Evolutionary conservation across 2,888 invertebrate genomes (phyloP).

Genomic region (Cryptocheilus praepositus): DNA sequence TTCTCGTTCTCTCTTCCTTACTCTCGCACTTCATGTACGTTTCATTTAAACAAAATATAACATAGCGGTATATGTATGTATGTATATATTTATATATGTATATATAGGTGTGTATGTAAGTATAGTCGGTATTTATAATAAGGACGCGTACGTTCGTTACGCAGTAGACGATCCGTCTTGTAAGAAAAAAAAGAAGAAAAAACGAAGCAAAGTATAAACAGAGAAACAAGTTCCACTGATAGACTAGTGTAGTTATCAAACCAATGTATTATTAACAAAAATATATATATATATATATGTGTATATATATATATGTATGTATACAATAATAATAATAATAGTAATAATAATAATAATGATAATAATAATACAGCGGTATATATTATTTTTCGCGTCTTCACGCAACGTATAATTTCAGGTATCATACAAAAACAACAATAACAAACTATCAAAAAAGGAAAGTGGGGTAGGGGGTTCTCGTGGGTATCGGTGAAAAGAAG

Average conservation of each 20-base stretch:
- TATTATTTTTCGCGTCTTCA: slow-evolving; percentile 43
- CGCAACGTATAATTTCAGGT: slow-evolving; percentile 59
- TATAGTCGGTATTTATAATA: slow-evolving; percentile 36
- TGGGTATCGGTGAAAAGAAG: slow-evolving; percentile 25
- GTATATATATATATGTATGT: slow-evolving; percentile 32
- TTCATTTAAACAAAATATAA: slow-evolving; percentile 57
- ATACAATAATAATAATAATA: slow-evolving; percentile 16
- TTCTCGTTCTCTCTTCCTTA: slow-evolving; percentile 16
- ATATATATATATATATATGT: slow-evolving; percentile 32
- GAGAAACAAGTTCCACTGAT: slow-evolving; percentile 29
- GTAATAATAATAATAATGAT: too few species aligned
- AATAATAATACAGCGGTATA: slow-evolving; percentile 34
- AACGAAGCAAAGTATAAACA: too few species aligned
- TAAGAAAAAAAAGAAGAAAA: too few species aligned
- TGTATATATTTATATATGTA: slow-evolving; percentile 46
- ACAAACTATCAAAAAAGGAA: slow-evolving; percentile 70
- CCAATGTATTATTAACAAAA: slow-evolving; percentile 69
- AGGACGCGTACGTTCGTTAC: slow-evolving; percentile 49
- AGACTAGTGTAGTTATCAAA: slow-evolving; percentile 64
- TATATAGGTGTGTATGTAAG: slow-evolving; percentile 48
- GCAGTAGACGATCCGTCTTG: slow-evolving; percentile 35
- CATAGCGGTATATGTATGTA: slow-evolving; percentile 52
- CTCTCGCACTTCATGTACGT: too few species aligned
- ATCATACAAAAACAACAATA: slow-evolving; percentile 72
- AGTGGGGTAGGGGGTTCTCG: too few species aligned